These are phyloP conservation scores for Morinoia aosen DNA, from an alignment of 2,888 invertebrate genomes.

Conservation along the genomic window DNA sequence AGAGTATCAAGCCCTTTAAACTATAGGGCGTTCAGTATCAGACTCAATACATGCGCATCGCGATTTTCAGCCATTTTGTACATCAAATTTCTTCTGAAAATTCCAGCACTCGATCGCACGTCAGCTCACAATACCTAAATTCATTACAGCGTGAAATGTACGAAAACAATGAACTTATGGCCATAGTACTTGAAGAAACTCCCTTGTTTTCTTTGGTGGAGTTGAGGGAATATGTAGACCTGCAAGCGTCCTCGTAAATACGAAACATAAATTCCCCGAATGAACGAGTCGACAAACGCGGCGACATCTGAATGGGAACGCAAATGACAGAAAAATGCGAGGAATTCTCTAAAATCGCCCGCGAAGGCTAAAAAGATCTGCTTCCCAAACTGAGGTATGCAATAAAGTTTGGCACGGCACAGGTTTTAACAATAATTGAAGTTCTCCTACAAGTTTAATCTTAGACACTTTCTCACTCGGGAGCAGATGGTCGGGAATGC, in stretches of 20 bases:
- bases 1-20: no score
- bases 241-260: background rate
- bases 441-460: background rate
- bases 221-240: background rate
- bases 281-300: background rate
- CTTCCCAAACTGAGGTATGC: background rate
- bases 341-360: background rate
- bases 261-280: background rate
- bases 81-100: no score
- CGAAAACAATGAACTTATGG: no score
- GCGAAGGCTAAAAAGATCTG: background rate
- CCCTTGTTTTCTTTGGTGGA: background rate
- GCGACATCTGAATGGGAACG: background rate
- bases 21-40: no score
- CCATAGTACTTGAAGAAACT: no score
- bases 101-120: no score
- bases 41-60: no score
- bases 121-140: background rate
- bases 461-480: background rate
- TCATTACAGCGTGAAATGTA: background rate
- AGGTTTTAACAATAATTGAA: background rate
- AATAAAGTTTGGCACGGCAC: constrained; percentile 6
- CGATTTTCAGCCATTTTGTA: no score
- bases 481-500: background rate
- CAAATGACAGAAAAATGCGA: background rate